Conservation (phyloP, 2,113 vertebrate species). For the Apteryx owenii region DNA sequence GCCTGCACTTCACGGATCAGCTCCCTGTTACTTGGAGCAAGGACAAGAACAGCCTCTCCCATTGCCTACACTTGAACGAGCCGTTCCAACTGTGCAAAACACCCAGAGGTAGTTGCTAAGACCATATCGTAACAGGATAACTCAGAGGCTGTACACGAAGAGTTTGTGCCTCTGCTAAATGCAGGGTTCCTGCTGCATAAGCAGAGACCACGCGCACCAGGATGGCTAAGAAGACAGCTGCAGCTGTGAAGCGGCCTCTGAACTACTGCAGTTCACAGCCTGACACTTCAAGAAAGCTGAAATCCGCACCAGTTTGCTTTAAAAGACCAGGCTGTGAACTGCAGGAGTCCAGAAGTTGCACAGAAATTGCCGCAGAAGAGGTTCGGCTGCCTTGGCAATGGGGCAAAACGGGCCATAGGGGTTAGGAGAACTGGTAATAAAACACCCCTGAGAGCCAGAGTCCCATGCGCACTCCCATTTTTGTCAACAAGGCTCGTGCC, state of each 20-base stretch:
- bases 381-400: background rate
- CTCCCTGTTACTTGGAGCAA: background rate
- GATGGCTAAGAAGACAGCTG: background rate
- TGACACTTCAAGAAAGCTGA: background rate
- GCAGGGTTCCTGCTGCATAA: fast-evolving
- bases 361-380: background rate
- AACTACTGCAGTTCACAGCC: background rate
- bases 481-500: background rate
- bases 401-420: background rate
- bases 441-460: background rate
- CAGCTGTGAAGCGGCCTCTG: background rate
- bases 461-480: background rate
- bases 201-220: background rate
- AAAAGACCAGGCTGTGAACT: background rate
- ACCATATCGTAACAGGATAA: background rate
- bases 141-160: background rate
- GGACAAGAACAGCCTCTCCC: background rate
- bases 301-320: background rate
- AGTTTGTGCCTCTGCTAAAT: background rate
- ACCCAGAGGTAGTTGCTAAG: background rate
- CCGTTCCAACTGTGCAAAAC: background rate
- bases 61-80: background rate
- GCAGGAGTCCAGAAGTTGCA: background rate
- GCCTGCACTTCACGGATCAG: background rate
- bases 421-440: background rate